Evolutionary conservation across 2,888 invertebrate genomes (phyloP), one percentile per base, ranked within the genome.

Genomic region (Ctena decussata): DNA sequence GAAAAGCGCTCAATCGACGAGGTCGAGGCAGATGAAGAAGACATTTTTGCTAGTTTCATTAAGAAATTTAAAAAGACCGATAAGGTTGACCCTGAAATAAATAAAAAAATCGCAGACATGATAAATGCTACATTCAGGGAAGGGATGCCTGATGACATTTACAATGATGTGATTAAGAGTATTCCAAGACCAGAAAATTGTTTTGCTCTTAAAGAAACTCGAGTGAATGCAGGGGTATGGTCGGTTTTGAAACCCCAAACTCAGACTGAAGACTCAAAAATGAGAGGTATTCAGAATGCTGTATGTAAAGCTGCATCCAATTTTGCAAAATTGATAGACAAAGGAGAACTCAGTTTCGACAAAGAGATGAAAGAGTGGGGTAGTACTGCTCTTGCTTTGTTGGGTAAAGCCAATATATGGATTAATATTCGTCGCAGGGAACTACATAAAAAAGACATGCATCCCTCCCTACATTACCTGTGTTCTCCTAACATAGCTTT

Each of bases 101-200:
- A 35, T 18, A 21, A 70, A n/a, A 41, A 30, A 6, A 6, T 70
- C 6, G 70, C 70, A 8, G 41, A 41, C 6, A 39, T 70, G 37
- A 41, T 70, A 6, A 70, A 70, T 18, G 6, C 5, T 35, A n/a
- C 70, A 27, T 70, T 70, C 18, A 2, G 70, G 2, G 70, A 70
- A 35, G 70, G 70, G 11, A 41, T 70, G 35, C 15, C 70, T 35
- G 70, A 70, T 70, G 70, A 70, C 8, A 70, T 39, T 41, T 41
- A 39, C n/a, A 24, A n/a, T 35, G 70, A 70, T 3, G 5, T 70
- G 2, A n/a, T 35, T 15, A 70, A 70, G 30, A 70, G 24, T 24
- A 70, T 70, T n/a, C 70, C 32, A 6, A 70, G 70, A n/a, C 70
- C 70, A 37, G 37, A 70, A 35, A 70, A 70, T 24, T 70, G 70